phyloP scores from a whole-genome alignment of 2,797 vertebrate genomes.

The Schizothorax lantsangensis region DNA sequence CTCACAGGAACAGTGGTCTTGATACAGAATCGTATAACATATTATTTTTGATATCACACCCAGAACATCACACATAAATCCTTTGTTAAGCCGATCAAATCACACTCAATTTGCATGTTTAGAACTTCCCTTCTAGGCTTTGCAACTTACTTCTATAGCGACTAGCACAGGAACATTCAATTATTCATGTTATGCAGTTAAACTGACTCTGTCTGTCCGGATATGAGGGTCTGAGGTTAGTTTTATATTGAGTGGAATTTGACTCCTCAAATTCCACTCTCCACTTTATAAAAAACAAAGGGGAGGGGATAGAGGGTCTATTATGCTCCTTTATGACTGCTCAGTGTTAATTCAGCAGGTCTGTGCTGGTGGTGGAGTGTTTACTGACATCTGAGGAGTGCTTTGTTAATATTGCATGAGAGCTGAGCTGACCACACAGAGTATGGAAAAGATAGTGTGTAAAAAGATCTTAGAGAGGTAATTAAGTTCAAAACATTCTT shows the following conservation, averaged over 20 bases:
- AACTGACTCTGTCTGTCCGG: constrained; percentile 18
- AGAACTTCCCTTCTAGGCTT: background rate
- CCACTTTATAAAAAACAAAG: background rate
- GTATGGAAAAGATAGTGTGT: constrained; percentile 12
- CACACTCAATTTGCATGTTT: constrained; percentile 14
- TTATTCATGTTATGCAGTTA: constrained; percentile 2
- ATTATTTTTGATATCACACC: constrained; percentile 2
- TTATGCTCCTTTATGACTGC: constrained; percentile 35
- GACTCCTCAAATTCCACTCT: constrained; percentile 22
- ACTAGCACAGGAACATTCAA: background rate
- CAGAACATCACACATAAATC: background rate
- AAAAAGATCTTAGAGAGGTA: constrained; percentile 3
- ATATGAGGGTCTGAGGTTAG: constrained; percentile 17
- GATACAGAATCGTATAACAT: background rate
- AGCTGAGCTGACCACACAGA: constrained; percentile 27
- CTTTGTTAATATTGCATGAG: constrained; percentile 45
- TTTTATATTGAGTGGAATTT: constrained; percentile 26
- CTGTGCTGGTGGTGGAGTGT: constrained; percentile 10
- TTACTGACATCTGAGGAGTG: constrained; percentile 43
- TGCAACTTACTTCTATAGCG: background rate
- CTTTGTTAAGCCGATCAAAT: background rate
- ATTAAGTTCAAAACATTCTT: constrained; percentile 1
- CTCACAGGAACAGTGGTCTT: constrained; percentile 10
- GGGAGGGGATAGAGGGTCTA: background rate
- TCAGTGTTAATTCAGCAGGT: constrained; percentile 37